Conservation (phyloP, 1,140 invertebrate species). For the Trachelipus rathkii region DNA sequence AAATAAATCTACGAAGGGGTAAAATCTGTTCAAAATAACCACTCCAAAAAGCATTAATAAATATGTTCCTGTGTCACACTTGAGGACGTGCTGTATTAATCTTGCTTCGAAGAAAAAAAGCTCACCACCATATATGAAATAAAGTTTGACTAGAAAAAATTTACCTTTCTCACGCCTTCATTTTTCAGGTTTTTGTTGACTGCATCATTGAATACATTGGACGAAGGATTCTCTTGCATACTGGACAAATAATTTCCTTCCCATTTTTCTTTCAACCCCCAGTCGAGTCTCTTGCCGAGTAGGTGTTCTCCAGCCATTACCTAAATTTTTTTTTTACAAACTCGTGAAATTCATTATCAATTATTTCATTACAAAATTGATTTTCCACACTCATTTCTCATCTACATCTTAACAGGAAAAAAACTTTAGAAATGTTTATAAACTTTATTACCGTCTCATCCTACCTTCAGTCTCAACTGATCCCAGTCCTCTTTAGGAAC, state of each 20-base stretch:
- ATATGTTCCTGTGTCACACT: no score
- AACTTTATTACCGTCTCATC: conserved; percentile 50
- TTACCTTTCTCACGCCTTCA: conserved; percentile 64
- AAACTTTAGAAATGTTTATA: conserved; percentile 51
- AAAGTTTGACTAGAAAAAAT: no score
- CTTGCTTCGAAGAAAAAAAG: no score
- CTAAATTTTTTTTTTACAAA: no score
- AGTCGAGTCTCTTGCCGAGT: conserved; percentile 67
- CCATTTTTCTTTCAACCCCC: conserved; percentile 82
- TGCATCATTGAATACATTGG: conserved; percentile 64
- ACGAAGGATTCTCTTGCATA: conserved; percentile 70
- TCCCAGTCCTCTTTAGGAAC: conserved; percentile 81
- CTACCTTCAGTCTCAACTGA: conserved; percentile 69
- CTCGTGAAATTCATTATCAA: no score
- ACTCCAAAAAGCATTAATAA: no score
- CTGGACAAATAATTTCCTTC: conserved; percentile 83
- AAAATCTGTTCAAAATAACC: no score
- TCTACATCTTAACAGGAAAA: conserved; percentile 51
- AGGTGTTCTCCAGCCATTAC: conserved; percentile 75
- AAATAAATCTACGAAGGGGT: no score
- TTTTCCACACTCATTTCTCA: background rate
- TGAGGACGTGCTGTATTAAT: no score
- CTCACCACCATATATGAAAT: no score
- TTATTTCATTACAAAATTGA: background rate
- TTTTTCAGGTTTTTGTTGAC: conserved; percentile 66